Evolutionary conservation across 92 coral and sea anemone genomes (phyloP), one percentile per base, ranked within the genome.

Genomic region (Palythoa grandis): DNA sequence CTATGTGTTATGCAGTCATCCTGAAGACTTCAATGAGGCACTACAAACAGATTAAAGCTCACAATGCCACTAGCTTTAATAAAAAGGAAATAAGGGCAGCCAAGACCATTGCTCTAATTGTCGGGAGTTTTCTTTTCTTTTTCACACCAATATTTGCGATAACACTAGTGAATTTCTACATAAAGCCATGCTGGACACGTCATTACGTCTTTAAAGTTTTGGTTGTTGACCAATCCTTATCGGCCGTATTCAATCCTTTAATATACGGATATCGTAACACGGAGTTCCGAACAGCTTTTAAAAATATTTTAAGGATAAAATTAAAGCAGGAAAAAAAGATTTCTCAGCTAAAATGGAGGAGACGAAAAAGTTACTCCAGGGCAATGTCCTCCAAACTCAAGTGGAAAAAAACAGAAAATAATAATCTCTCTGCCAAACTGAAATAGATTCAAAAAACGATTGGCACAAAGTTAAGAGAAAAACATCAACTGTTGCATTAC

Each of bases 51-150:
- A 75, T 75, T 7, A 50, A 47, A 5, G 60, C 14, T 3, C 58
- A 75, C 17, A 25, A 17, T 5, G 17, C 50, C n/a, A 53, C 61
- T 20, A 19, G 29, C 14, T 20, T 16, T 52, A 22, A 17, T 23
- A 7, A 63, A 11, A 75, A 75, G 43, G 79, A 75, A 52, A 50
- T 75, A 15, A 63, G 79, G 15, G 79, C 79, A 50, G 79, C 79
- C n/a, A 75, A 75, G 17, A 75, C 79, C 7, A 35, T 75, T 3
- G 58, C 60, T 24, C 48, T 50, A 5, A 75, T 75, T 23, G n/a
- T 75, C 48, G 79, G 54, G 16, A 47, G 79, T 53, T 75, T 75
- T 35, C 79, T 75, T 47, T 9, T 50, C 17, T 50, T 52, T 17
- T 75, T 75, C 48, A 24, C 60, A 48, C 79, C 79, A 50, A 52